These are phyloP conservation scores for Tineola bisselliella DNA, from an alignment of 2,888 invertebrate genomes.

Conservation along the genomic window DNA sequence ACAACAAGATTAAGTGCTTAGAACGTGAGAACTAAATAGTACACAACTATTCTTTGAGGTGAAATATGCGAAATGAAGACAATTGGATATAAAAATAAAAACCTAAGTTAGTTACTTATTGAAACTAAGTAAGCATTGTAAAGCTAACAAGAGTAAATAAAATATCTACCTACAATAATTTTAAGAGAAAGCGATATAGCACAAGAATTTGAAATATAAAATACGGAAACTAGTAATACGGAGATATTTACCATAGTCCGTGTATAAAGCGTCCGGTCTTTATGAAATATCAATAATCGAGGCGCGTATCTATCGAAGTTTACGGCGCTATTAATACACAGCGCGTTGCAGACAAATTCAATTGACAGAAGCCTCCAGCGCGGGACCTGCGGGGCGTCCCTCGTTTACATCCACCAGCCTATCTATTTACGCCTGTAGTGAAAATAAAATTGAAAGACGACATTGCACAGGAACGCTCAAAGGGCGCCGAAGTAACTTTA, in stretches of 20 bases:
- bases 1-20: slow-evolving; percentile 46
- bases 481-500: slow-evolving; percentile 51
- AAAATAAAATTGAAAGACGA: slow-evolving; percentile 56
- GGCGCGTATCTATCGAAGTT: slow-evolving; percentile 43
- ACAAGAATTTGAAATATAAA: slow-evolving; percentile 36
- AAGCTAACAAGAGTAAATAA: background rate
- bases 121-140: no score
- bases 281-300: slow-evolving; percentile 55
- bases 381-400: slow-evolving; percentile 47
- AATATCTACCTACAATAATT: background rate
- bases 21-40: slow-evolving; percentile 51
- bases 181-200: slow-evolving; percentile 22
- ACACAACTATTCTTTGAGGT: background rate
- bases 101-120: no score
- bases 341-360: slow-evolving; percentile 65
- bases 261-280: slow-evolving; percentile 41
- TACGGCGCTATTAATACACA: slow-evolving; percentile 57
- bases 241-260: slow-evolving; percentile 33
- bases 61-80: background rate
- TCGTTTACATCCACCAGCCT: slow-evolving; percentile 52
- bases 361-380: slow-evolving; percentile 56
- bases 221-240: slow-evolving; percentile 42
- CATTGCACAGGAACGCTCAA: slow-evolving; percentile 52
- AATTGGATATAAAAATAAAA: background rate
- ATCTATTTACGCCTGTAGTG: slow-evolving; percentile 55